A percentile compares a stretch with the other conserved stretches of the same genome.
Conservation (phyloP, 2,888 invertebrate species). For the Corbicula japonica region DNA sequence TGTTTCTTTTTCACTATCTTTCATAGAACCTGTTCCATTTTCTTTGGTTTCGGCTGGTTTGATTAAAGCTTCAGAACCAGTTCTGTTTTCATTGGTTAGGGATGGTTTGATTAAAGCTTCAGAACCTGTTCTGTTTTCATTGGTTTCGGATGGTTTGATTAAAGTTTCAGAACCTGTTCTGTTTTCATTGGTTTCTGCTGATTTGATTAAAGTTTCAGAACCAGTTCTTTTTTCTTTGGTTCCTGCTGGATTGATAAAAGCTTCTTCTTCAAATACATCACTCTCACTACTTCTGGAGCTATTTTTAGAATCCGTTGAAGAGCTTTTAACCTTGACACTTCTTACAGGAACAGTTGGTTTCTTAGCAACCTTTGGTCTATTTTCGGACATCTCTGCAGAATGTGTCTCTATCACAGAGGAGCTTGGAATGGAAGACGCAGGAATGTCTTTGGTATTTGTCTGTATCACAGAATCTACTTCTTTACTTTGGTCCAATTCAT, state of each 20-base stretch:
- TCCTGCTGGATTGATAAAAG: background rate
- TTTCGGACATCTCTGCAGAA: background rate
- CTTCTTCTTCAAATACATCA: background rate
- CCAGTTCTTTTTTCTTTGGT: too few relatives aligned
- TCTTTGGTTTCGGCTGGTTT: too few relatives aligned
- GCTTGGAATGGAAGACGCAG: slow-evolving; percentile 55
- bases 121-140: too few relatives aligned
- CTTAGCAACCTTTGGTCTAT: background rate
- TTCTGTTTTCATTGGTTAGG: too few relatives aligned
- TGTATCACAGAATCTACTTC: slow-evolving; percentile 47
- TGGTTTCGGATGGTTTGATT: too few relatives aligned
- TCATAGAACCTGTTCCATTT: background rate
- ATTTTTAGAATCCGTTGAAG: background rate
- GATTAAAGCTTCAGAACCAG: too few relatives aligned
- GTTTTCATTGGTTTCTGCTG: too few relatives aligned
- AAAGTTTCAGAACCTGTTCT: too few relatives aligned
- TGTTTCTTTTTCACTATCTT: background rate
- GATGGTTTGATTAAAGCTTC: too few relatives aligned
- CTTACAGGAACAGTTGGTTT: background rate
- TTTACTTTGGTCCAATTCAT: background rate
- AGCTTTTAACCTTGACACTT: slow-evolving; percentile 8
- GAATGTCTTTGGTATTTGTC: slow-evolving; percentile 51
- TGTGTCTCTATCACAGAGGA: slow-evolving; percentile 44
- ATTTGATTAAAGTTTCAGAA: too few relatives aligned
- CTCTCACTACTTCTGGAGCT: background rate